Evolutionary conservation across 1,140 invertebrate genomes (phyloP), one percentile per base, ranked within the genome.

Genomic region (Lanistes nyassanus): DNA sequence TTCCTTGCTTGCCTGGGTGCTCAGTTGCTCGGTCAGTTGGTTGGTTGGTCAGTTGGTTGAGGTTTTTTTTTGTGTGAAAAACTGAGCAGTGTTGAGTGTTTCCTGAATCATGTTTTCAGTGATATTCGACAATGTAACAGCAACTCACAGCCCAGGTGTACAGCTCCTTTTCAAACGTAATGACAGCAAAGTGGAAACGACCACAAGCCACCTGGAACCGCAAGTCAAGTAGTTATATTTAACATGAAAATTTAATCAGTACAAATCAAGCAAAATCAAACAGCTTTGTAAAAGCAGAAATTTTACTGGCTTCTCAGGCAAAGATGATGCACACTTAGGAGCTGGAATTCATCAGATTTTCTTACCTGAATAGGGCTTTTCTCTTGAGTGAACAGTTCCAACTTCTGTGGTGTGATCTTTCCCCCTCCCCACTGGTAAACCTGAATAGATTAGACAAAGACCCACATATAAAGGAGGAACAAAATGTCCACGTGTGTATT

Each of bases 151-250:
- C 85, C 89, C 89, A 90, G 37, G 88, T 89, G 75, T 86, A 90
- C 9, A 90, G 76, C 74, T 90, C 89, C 64, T 89, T 89, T 75
- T 90, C 89, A 75, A 89, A 82, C 2, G 88, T 89, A 37, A 90
- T 82, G 16, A 88, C 88, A 75, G 87, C 89, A 83, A 87, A 88
- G 77, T 89, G 88, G 36, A 76, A 80, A 75, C 83, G 79, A 31
- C 89, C 89, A 51, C 82, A 81, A 51, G 86, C 78, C 16, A 89
- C 87, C 86, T 88, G 47, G 47, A 75, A 78, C 56, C 23, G 36
- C 16, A 74, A 72, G 47, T 0, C 39, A 66, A 55, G 42, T 69
- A 11, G 37, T 26, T 51, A 13, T 34, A 68, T 5, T 31, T 26
- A 47, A 47, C 19, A n/a, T n/a, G n/a, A n/a, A n/a, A n/a, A n/a